These are phyloP conservation scores for Xyliphius kryptos DNA, from an alignment of 2,113 vertebrate genomes.

Conservation along the genomic window DNA sequence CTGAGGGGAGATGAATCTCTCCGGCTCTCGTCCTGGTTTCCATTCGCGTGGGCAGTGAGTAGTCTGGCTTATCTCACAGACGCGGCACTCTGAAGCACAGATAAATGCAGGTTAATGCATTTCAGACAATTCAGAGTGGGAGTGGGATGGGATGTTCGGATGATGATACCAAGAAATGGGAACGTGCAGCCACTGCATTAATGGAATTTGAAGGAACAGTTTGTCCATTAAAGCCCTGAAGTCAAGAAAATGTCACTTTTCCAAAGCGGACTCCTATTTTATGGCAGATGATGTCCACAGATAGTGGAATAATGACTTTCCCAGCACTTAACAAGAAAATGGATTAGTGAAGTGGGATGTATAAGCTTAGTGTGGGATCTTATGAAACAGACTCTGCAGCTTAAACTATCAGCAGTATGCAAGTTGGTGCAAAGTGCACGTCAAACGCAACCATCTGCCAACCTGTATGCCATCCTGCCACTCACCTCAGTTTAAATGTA, in stretches of 20 bases:
- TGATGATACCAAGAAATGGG: background rate
- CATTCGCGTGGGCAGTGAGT: conserved; percentile 28
- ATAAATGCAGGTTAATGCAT: conserved; percentile 23
- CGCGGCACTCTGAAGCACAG: conserved; percentile 54
- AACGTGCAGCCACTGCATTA: background rate
- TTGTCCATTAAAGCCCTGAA: background rate
- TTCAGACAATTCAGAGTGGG: background rate
- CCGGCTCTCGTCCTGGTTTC: conserved; percentile 39
- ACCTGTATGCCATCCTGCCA: no score
- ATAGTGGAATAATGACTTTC: background rate
- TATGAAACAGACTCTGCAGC: no score
- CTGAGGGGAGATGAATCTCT: conserved; percentile 50
- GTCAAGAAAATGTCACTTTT: background rate
- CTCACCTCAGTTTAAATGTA: no score
- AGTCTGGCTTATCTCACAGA: conserved; percentile 22
- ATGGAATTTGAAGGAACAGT: background rate
- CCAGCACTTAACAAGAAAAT: no score
- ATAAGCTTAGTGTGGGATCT: no score
- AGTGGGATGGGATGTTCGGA: conserved; percentile 10
- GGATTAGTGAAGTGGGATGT: no score
- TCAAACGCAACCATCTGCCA: no score
- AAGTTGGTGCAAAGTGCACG: no score
- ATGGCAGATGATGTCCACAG: background rate
- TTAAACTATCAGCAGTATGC: no score
- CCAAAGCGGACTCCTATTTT: background rate